Percentiles rank a stretch among this genome's conserved stretches.
These are phyloP conservation scores for Rugalucina vietnamica DNA, from an alignment of 2,888 invertebrate genomes.

Conservation along the genomic window DNA sequence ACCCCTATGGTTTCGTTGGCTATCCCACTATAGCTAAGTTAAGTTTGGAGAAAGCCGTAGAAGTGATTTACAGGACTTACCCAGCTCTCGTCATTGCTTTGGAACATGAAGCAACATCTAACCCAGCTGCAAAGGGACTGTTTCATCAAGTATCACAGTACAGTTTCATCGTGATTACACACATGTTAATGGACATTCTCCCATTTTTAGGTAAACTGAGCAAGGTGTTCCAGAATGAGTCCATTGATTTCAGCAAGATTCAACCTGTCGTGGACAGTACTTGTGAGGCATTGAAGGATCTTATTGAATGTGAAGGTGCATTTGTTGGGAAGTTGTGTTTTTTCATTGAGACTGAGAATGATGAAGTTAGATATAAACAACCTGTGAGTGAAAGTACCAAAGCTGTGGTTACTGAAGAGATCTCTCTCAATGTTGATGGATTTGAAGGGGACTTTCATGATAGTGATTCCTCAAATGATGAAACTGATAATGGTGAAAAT, in stretches of 20 bases:
- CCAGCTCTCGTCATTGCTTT: slow-evolving; percentile 46
- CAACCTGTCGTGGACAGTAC: slow-evolving; percentile 35
- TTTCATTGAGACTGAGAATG: slow-evolving; percentile 17
- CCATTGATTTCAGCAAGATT: slow-evolving; percentile 46
- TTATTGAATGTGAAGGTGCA: slow-evolving; percentile 14
- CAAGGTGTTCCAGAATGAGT: slow-evolving; percentile 38
- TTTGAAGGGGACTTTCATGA: slow-evolving; percentile 31
- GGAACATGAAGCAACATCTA: slow-evolving; percentile 37
- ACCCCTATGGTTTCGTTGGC: too few relatives aligned
- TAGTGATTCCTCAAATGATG: background rate
- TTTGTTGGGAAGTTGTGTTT: slow-evolving; percentile 24
- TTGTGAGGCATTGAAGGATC: slow-evolving; percentile 31
- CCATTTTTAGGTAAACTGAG: slow-evolving; percentile 38
- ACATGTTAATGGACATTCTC: slow-evolving; percentile 58
- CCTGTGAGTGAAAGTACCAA: slow-evolving; percentile 27
- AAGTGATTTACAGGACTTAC: slow-evolving; percentile 49
- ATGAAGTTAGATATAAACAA: slow-evolving; percentile 10
- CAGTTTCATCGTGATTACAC: slow-evolving; percentile 49
- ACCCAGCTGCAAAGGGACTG: slow-evolving; percentile 51
- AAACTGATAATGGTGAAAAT: background rate
- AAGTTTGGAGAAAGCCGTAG: slow-evolving; percentile 53
- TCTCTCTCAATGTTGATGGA: slow-evolving; percentile 4
- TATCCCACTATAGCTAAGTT: too few relatives aligned
- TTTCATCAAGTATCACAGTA: slow-evolving; percentile 47
- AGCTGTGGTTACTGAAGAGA: slow-evolving; percentile 3